These are phyloP conservation scores for Conchocele bisecta DNA, from an alignment of 2,888 invertebrate genomes.

Conservation along the genomic window DNA sequence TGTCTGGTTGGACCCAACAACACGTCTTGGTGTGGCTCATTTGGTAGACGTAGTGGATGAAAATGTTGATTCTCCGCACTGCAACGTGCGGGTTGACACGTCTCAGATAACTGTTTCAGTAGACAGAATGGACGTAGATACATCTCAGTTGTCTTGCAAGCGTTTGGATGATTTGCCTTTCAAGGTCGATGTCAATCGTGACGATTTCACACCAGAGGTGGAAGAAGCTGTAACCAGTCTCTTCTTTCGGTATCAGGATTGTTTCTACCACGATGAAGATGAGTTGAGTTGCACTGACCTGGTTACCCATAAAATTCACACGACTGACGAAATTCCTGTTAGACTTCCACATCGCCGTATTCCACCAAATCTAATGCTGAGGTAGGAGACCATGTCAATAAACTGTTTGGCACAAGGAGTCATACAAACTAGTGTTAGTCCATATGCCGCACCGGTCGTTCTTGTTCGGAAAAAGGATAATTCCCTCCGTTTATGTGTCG, in stretches of 20 bases:
- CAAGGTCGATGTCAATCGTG: constrained; percentile 1
- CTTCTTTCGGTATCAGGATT: constrained; percentile 10
- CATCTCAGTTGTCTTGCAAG: neutral
- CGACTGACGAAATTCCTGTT: neutral
- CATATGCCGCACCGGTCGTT: constrained; percentile 5
- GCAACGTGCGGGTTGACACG: neutral
- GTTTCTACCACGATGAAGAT: constrained; percentile 7
- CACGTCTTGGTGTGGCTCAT: constrained; percentile 2
- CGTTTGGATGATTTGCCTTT: constrained; percentile 6
- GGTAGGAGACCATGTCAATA: neutral
- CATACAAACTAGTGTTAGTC: neutral
- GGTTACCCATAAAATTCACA: neutral
- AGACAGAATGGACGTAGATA: neutral
- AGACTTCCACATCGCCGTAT: constrained; percentile 2
- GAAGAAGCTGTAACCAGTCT: neutral
- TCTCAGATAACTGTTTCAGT: constrained; percentile 11
- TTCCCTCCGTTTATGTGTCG: neutral
- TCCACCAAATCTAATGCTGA: constrained; percentile 6
- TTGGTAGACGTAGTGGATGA: constrained; percentile 4
- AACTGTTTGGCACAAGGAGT: constrained; percentile 8
- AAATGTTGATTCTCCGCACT: neutral
- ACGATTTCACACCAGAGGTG: neutral
- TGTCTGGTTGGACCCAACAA: constrained; percentile 12
- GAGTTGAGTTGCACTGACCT: constrained; percentile 8
- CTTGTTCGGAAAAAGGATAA: constrained; percentile 2